A percentile compares a stretch with the other conserved stretches of the same genome.
phyloP scores from a whole-genome alignment of 2,888 invertebrate species.

The Apeira syringaria region DNA sequence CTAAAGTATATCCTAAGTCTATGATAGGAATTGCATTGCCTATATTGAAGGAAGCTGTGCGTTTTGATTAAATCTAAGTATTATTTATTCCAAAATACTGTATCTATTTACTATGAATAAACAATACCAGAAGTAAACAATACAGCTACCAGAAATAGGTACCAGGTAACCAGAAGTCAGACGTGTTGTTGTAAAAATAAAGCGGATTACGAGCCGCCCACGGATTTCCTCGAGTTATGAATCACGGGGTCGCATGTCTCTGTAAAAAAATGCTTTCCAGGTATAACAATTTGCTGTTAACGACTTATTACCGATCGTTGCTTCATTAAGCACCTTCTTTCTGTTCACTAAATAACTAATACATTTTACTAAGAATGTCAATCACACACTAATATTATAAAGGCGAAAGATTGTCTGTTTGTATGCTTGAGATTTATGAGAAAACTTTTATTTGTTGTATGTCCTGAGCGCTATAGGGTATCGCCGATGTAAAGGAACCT shows the following conservation, averaged over 20 bases:
- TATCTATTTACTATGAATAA: too few relatives aligned
- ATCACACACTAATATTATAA: too few relatives aligned
- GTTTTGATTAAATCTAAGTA: too few relatives aligned
- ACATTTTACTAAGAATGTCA: too few relatives aligned
- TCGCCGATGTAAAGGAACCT: too few relatives aligned
- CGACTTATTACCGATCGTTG: conserved; percentile 30
- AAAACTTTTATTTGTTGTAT: too few relatives aligned
- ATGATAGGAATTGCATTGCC: too few relatives aligned
- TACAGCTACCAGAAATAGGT: conserved; percentile 36
- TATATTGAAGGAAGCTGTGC: too few relatives aligned
- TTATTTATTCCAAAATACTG: too few relatives aligned
- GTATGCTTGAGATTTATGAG: too few relatives aligned
- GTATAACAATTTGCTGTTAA: conserved; percentile 43
- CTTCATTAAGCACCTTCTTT: background rate
- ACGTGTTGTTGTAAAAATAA: conserved; percentile 57
- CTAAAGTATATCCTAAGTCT: background rate
- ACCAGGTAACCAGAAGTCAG: conserved; percentile 58
- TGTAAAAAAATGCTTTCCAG: conserved; percentile 54
- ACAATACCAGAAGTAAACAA: conserved; percentile 1
- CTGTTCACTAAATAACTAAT: background rate
- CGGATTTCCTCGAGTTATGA: conserved; percentile 49
- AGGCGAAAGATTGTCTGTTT: too few relatives aligned
- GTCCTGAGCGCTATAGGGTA: too few relatives aligned
- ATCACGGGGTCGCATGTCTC: conserved; percentile 46
- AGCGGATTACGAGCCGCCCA: conserved; percentile 62